Evolutionary conservation across 2,797 vertebrate genomes (phyloP).

Genomic region (Oceanodroma leucorhoa): DNA sequence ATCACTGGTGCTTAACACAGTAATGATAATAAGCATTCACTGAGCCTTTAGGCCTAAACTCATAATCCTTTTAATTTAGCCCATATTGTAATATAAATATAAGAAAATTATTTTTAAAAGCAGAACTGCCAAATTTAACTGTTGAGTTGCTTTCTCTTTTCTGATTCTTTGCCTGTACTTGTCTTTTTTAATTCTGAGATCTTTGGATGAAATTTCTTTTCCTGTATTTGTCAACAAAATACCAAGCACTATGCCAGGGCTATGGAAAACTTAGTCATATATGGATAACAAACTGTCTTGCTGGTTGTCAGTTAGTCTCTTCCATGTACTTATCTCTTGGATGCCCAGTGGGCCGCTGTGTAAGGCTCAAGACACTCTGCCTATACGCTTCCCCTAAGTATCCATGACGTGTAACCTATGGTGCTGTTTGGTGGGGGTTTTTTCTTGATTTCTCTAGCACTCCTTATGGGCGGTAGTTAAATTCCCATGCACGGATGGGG

Average conservation of each 20-base stretch:
- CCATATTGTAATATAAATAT: background rate
- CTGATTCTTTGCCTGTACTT: background rate
- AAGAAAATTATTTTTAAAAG: background rate
- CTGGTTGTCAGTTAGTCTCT: background rate
- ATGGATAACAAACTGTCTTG: background rate
- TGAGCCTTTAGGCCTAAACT: background rate
- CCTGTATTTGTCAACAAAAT: background rate
- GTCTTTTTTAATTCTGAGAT: background rate
- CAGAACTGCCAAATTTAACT: background rate
- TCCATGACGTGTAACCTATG: background rate
- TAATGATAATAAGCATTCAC: background rate
- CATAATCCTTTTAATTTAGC: background rate
- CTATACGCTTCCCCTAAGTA: rapidly evolving
- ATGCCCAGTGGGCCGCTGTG: background rate
- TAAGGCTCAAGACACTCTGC: background rate
- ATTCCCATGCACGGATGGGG: background rate
- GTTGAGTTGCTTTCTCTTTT: background rate
- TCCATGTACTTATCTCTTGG: background rate
- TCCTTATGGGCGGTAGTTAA: background rate
- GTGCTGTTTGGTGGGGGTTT: background rate
- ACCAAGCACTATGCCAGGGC: background rate
- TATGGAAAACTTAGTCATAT: background rate
- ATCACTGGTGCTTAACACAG: background rate
- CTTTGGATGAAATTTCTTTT: background rate
- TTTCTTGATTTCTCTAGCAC: background rate